These are phyloP conservation scores for Chrysogorgia sp. DNA, from an alignment of 92 coral and sea anemone species.

Conservation along the genomic window DNA sequence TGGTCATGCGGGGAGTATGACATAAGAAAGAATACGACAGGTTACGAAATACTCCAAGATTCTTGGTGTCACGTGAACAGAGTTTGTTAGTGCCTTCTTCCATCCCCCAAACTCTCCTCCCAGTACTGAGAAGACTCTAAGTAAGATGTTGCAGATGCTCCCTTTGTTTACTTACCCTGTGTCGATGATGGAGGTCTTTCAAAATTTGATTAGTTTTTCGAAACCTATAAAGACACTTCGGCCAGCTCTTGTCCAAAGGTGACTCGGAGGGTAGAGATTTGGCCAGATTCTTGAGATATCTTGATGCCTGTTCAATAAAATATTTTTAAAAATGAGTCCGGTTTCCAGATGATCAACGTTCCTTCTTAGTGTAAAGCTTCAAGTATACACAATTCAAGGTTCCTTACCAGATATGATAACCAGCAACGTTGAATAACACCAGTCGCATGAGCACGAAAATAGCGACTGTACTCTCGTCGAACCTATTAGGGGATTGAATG, in stretches of 20 bases:
- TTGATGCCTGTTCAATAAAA: constrained; percentile 58
- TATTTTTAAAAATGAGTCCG: neutral
- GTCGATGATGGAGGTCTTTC: constrained; percentile 73
- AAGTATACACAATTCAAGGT: neutral
- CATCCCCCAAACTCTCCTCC: no score
- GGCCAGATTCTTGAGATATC: constrained; percentile 65
- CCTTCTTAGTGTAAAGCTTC: neutral
- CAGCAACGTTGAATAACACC: constrained; percentile 89
- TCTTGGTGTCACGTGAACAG: no score
- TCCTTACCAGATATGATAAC: constrained; percentile 74
- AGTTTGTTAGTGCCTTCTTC: no score
- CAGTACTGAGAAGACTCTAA: no score
- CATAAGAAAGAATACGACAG: no score
- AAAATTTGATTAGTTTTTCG: constrained; percentile 71
- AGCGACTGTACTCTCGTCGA: constrained; percentile 73
- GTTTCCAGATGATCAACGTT: neutral
- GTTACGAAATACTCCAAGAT: no score
- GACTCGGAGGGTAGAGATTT: constrained; percentile 82
- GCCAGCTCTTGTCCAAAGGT: constrained; percentile 86
- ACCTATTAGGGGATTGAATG: no score
- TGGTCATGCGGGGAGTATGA: no score
- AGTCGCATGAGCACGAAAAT: constrained; percentile 87
- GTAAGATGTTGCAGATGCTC: neutral
- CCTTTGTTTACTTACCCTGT: constrained; percentile 72
- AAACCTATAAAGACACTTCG: constrained; percentile 73